Evolutionary conservation across 2,113 vertebrate genomes (phyloP).

Genomic region (Nothoprocta perdicaria): DNA sequence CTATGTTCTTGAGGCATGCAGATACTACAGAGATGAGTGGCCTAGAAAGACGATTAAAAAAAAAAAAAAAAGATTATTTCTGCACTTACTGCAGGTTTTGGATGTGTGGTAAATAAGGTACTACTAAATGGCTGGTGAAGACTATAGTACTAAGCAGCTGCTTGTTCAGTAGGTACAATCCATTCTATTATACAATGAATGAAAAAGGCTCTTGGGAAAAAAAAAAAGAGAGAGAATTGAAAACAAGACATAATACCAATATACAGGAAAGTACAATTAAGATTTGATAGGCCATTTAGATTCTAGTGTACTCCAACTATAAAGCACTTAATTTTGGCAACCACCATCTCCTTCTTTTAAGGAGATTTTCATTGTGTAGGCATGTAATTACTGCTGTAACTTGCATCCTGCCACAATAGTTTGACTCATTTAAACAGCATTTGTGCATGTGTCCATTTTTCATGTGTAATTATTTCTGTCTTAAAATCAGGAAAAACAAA

Average conservation of each 20-base stretch:
- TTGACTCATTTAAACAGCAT: background rate
- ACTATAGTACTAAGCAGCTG: slow-evolving; percentile 50
- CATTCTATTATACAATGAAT: slow-evolving; percentile 13
- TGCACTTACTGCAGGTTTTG: slow-evolving; percentile 43
- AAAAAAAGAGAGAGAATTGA: background rate
- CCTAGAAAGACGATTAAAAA: slow-evolving; percentile 28
- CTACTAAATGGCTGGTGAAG: slow-evolving; percentile 40
- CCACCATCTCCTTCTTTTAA: background rate
- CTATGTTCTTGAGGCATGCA: slow-evolving; percentile 55
- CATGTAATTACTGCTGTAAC: background rate
- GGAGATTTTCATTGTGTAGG: background rate
- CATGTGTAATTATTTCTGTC: background rate
- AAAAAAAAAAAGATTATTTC: slow-evolving; percentile 51
- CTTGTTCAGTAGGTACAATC: slow-evolving; percentile 46
- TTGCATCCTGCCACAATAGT: background rate
- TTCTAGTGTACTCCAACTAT: background rate
- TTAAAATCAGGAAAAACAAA: background rate
- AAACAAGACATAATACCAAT: background rate
- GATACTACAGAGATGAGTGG: slow-evolving; percentile 38
- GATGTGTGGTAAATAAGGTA: slow-evolving; percentile 49
- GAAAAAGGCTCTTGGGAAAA: background rate
- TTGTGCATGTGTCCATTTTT: background rate
- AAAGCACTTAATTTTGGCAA: background rate
- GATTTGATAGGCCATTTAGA: background rate
- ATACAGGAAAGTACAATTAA: background rate